These are phyloP conservation scores for Columbina picui DNA, from an alignment of 2,113 vertebrate genomes.

Conservation along the genomic window DNA sequence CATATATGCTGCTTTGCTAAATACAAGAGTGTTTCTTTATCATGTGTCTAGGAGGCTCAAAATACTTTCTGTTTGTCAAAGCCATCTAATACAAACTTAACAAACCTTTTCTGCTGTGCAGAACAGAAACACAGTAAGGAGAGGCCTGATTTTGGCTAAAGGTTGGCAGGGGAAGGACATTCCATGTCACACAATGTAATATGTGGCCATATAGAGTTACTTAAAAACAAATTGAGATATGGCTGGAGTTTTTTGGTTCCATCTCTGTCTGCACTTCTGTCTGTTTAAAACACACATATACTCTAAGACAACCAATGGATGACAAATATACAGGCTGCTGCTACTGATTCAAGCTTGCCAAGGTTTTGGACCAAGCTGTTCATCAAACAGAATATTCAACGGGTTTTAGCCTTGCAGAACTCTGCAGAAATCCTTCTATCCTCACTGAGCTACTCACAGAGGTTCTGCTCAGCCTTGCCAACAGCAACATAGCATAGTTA, in stretches of 20 bases:
- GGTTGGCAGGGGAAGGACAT: conserved; percentile 35
- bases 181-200: background rate
- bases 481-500: background rate
- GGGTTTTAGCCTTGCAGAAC: background rate
- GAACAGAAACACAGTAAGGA: conserved; percentile 32
- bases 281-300: background rate
- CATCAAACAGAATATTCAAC: background rate
- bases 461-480: background rate
- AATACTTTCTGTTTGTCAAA: conserved; percentile 56
- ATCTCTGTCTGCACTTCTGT: background rate
- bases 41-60: conserved; percentile 49
- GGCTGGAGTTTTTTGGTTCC: background rate
- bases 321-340: conserved; percentile 36
- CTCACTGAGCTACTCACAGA: background rate
- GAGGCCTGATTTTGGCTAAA: conserved; percentile 41
- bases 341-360: background rate
- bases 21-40: conserved; percentile 50
- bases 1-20: background rate
- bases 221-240: conserved; percentile 52
- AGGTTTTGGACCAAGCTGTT: background rate
- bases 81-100: conserved; percentile 50
- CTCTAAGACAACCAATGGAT: background rate
- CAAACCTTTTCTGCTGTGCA: conserved; percentile 41
- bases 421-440: background rate
- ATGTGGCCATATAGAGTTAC: conserved; percentile 39